Evolutionary conservation across 2,888 invertebrate genomes (phyloP), one percentile per base, ranked within the genome.

Genomic region (Clunio marinus): DNA sequence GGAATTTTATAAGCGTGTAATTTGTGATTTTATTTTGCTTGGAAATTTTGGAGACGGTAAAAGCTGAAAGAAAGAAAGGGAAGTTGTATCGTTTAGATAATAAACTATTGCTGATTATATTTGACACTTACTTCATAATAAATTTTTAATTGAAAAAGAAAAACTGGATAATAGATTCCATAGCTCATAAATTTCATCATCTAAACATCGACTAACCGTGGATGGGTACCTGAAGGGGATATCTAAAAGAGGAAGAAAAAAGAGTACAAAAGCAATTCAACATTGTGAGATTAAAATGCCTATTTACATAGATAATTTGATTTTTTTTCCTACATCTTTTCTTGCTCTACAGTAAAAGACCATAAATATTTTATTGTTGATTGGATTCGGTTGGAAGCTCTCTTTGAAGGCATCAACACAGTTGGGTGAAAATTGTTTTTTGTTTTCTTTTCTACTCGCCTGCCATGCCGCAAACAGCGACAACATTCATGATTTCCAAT

Each of bases 291-390:
- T 62, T 62, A 62, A 62, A 62, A 62, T 37, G 59, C 59, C 59
- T 62, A 62, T 62, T 62, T 62, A 62, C 62, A 62, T 62, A 37
- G 62, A 62, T 62, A 62, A 62, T 62, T 62, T 62, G 62, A 41
- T 62, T 62, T 62, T 62, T 32, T 1, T 58, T 1, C 1, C 15
- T 20, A 10, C 59, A 5, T 59, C 32, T 35, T 59, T 32, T n/a
- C 20, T 13, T 59, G 17, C 37, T n/a, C 15, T 37, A 32, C 32
- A 37, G n/a, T 37, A 24, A 62, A n/a, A 24, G 62, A 37, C 60
- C 20, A 60, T 60, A 60, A 60, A 60, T 60, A 37, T 60, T 37
- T 62, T 41, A 62, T 62, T 62, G 62, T 62, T 62, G 62, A 62
- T 62, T 62, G 62, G 62, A 37, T 62, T 62, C 41, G 41, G 37